A percentile compares a stretch with the other conserved stretches of the same genome.
Evolutionary conservation across 2,113 vertebrate genomes (phyloP).

Genomic region (Festucalex cinctus): DNA sequence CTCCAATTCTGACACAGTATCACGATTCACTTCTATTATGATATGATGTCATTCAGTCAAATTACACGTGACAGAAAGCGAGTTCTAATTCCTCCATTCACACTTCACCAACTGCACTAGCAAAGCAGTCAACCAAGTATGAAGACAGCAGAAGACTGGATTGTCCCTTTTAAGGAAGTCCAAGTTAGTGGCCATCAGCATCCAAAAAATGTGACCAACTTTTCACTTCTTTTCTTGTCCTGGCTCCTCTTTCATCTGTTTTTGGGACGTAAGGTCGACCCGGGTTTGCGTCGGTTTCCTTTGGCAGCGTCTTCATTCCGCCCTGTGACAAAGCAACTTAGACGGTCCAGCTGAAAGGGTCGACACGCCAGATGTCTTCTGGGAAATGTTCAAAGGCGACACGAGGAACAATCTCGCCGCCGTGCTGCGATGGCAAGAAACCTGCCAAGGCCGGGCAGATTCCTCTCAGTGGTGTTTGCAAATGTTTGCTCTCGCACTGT

Average conservation of each 20-base stretch:
- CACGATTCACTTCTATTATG: no score
- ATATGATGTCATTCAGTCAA: no score
- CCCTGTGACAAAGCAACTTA: slow-evolving; percentile 13
- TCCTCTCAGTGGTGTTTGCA: slow-evolving; percentile 8
- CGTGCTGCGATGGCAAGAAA: slow-evolving; percentile 11
- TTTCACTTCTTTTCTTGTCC: not conserved
- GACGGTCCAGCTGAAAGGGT: slow-evolving; percentile 29
- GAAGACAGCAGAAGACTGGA: not conserved
- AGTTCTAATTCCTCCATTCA: not conserved
- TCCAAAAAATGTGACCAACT: slow-evolving; percentile 19
- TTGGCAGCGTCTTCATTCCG: slow-evolving; percentile 13
- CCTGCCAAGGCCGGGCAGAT: not conserved
- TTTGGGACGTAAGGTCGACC: not conserved
- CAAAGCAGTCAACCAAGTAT: not conserved
- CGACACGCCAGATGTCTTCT: slow-evolving; percentile 41
- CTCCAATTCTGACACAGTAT: no score
- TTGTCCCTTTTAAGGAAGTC: not conserved
- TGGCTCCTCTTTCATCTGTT: slow-evolving; percentile 13
- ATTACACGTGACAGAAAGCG: no score
- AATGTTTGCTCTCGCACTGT: slow-evolving; percentile 25
- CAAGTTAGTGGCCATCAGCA: not conserved
- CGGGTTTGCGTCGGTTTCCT: slow-evolving; percentile 6
- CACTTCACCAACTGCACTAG: not conserved
- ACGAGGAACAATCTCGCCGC: slow-evolving; percentile 26
- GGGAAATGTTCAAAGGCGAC: slow-evolving; percentile 31